These are phyloP conservation scores for Mycalesis mineus DNA, from an alignment of 2,888 invertebrate species.

Conservation along the genomic window DNA sequence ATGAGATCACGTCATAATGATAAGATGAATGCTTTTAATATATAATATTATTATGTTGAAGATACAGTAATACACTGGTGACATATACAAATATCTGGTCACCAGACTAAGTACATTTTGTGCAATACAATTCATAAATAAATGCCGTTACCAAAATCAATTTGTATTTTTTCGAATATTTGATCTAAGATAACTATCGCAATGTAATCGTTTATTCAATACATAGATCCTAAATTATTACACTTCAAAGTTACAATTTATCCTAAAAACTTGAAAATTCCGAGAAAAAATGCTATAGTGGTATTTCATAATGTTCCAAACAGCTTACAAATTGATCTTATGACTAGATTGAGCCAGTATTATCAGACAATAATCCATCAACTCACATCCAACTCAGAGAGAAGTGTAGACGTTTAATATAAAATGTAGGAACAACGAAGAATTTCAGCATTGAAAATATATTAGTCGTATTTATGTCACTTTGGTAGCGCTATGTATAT, in stretches of 20 bases:
- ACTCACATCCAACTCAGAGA: slow-evolving; percentile 55
- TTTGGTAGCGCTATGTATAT: slow-evolving; percentile 28
- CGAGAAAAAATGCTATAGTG: slow-evolving; percentile 56
- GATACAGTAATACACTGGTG: slow-evolving; percentile 46
- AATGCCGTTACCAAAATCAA: slow-evolving; percentile 61
- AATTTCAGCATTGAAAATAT: slow-evolving; percentile 48
- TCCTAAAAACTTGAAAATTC: slow-evolving; percentile 61
- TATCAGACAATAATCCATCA: slow-evolving; percentile 60
- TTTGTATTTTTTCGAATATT: slow-evolving; percentile 52
- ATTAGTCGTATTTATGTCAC: slow-evolving; percentile 39
- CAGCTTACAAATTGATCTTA: slow-evolving; percentile 73
- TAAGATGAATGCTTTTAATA: slow-evolving; percentile 54
- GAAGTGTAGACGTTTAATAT: slow-evolving; percentile 71
- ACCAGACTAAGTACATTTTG: slow-evolving; percentile 74
- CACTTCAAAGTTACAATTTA: slow-evolving; percentile 38
- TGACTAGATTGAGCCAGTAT: slow-evolving; percentile 78
- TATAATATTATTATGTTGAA: slow-evolving; percentile 48
- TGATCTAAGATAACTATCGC: slow-evolving; percentile 45
- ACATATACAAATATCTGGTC: slow-evolving; percentile 44
- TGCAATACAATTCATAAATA: slow-evolving; percentile 68
- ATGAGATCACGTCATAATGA: slow-evolving; percentile 62
- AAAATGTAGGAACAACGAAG: slow-evolving; percentile 71
- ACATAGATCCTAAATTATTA: slow-evolving; percentile 45
- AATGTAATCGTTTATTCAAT: slow-evolving; percentile 44
- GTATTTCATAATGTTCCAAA: slow-evolving; percentile 59